A percentile compares a stretch with the other conserved stretches of the same genome.
Conservation (phyloP, 2,888 invertebrate genomes). For the Encarsia formosa region DNA sequence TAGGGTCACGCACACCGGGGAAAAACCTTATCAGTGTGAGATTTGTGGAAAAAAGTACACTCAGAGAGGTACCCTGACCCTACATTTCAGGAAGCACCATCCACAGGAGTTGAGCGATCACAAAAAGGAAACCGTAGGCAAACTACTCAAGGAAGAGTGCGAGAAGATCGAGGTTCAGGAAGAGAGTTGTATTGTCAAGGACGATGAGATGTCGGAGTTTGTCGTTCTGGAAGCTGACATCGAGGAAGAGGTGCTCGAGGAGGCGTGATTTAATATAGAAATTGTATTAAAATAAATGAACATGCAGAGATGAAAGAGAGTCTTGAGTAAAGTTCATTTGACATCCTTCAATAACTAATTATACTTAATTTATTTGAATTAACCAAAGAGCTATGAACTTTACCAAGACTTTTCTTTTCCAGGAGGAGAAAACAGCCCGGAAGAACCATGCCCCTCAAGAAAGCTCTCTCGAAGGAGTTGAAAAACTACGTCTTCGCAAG, state of each 20-base stretch:
- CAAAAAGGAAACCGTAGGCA: not conserved
- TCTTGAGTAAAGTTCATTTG: too few relatives aligned
- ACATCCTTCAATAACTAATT: too few relatives aligned
- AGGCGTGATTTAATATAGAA: too few relatives aligned
- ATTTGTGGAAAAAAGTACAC: conserved; percentile 45
- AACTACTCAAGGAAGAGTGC: not conserved
- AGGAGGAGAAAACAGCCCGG: too few relatives aligned
- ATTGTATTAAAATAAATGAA: too few relatives aligned
- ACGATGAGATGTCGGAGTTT: not conserved
- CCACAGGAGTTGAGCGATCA: not conserved
- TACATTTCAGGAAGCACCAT: conserved; percentile 39
- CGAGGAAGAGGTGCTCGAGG: not conserved
- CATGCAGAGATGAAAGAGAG: too few relatives aligned
- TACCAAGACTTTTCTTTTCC: too few relatives aligned
- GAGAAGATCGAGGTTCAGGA: not conserved
- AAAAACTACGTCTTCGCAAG: too few relatives aligned
- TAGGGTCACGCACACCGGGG: conserved; percentile 39
- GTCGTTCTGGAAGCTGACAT: not conserved
- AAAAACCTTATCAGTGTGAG: conserved; percentile 41
- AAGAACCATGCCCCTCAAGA: too few relatives aligned
- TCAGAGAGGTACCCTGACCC: conserved; percentile 42
- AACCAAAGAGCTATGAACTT: too few relatives aligned
- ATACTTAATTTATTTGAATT: too few relatives aligned
- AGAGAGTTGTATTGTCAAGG: not conserved
- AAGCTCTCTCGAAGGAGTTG: too few relatives aligned